These are phyloP conservation scores for Nothura maculosa DNA, from an alignment of 2,797 vertebrate genomes.

Conservation along the genomic window DNA sequence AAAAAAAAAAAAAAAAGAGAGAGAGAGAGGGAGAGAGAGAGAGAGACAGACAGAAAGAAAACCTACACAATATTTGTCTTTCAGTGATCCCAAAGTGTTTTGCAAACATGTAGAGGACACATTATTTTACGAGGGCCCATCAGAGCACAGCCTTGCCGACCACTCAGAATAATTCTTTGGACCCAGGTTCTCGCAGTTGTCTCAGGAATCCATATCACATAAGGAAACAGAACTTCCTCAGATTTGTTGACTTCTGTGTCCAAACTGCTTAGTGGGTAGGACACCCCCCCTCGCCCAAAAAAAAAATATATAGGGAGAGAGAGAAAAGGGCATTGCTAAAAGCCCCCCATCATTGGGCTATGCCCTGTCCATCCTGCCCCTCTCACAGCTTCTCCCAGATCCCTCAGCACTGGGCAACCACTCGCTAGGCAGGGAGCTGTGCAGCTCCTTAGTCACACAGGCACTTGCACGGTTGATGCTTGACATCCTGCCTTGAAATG, in stretches of 20 bases:
- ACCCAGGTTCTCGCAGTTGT: background rate
- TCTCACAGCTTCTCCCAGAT: background rate
- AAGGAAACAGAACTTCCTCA: background rate
- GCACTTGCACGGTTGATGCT: background rate
- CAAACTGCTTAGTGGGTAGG: background rate
- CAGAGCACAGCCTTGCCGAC: background rate
- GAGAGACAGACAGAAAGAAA: no score
- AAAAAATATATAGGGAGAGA: background rate
- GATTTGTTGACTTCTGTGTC: background rate
- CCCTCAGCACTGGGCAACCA: background rate
- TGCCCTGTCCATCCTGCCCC: no score
- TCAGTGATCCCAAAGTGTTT: conserved; percentile 3
- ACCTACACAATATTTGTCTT: background rate
- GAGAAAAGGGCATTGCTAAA: background rate
- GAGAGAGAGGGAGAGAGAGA: no score
- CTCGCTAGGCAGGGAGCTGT: background rate
- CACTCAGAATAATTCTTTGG: background rate
- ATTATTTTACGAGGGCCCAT: background rate
- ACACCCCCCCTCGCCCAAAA: background rate
- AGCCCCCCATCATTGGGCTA: no score
- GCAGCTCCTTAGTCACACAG: background rate
- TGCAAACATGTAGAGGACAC: conserved; percentile 4
- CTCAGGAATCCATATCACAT: background rate
- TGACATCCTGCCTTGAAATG: background rate
- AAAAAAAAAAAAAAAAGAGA: background rate